Conservation (phyloP, 2,113 vertebrate genomes). For the Fregata magnificens region DNA sequence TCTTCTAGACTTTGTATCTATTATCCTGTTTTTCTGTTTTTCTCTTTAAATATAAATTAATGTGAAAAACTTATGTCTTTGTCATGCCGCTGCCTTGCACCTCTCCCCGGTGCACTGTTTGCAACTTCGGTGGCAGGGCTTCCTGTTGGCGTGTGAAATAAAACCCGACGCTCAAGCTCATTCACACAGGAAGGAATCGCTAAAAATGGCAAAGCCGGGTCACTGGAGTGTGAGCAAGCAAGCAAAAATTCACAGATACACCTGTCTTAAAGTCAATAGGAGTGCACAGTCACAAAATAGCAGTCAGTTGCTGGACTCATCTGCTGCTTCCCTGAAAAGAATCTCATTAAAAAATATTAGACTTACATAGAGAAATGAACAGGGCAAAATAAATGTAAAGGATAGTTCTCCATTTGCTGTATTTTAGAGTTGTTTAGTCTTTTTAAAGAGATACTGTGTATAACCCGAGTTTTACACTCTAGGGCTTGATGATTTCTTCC, state of each 20-base stretch:
- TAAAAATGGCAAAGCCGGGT: not conserved
- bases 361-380: not conserved
- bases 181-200: slow-evolving; percentile 45
- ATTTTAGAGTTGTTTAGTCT: not conserved
- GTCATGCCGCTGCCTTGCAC: not conserved
- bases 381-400: not conserved
- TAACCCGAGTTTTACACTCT: not conserved
- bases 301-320: not conserved
- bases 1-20: not conserved
- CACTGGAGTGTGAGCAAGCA: not conserved
- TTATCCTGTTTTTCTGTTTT: not conserved
- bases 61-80: not conserved
- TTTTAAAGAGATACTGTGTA: not conserved
- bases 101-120: not conserved
- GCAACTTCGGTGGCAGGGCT: not conserved
- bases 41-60: not conserved
- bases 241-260: not conserved
- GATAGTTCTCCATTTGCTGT: not conserved
- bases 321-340: not conserved
- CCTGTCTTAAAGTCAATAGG: not conserved
- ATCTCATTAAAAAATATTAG: not conserved
- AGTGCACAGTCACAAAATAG: not conserved
- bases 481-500: not conserved
- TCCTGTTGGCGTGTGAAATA: slow-evolving; percentile 32
- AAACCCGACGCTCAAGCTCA: not conserved